Evolutionary conservation across 2,113 vertebrate species (phyloP).

Genomic region (Psettodes erumei): DNA sequence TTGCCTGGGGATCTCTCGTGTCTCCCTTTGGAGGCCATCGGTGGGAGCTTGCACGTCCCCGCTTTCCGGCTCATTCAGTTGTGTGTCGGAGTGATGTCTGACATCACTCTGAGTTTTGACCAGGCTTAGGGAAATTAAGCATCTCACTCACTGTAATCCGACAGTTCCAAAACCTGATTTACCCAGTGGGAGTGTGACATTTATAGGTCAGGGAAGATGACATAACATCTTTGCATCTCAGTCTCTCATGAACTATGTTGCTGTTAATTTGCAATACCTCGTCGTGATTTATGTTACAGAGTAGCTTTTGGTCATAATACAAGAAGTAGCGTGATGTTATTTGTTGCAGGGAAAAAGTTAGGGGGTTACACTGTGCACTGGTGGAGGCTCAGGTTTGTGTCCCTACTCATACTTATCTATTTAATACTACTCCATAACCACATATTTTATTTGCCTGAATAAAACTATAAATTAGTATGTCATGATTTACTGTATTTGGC

Average conservation of each 20-base stretch:
- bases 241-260: slow-evolving; percentile 7
- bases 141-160: slow-evolving; percentile 17
- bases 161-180: slow-evolving; percentile 31
- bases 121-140: slow-evolving; percentile 2
- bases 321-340: background rate
- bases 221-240: background rate
- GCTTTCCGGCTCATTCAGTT: background rate
- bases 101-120: slow-evolving; percentile 15
- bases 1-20: slow-evolving; percentile 8
- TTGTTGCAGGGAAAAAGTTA: background rate
- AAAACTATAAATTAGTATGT: background rate
- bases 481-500: background rate
- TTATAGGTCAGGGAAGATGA: slow-evolving; percentile 20
- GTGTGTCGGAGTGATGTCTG: slow-evolving; percentile 13
- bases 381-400: background rate
- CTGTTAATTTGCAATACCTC: background rate
- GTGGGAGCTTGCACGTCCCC: background rate
- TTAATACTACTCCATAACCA: background rate
- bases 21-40: slow-evolving; percentile 13
- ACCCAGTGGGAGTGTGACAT: slow-evolving; percentile 31
- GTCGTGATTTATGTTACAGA: background rate
- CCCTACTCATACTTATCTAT: background rate
- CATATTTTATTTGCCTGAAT: background rate
- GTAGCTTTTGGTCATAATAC: background rate
- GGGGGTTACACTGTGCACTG: background rate